Percentiles rank a stretch among this genome's conserved stretches.
Conservation (phyloP, 2,113 vertebrate species). For the Raja brachyura region DNA sequence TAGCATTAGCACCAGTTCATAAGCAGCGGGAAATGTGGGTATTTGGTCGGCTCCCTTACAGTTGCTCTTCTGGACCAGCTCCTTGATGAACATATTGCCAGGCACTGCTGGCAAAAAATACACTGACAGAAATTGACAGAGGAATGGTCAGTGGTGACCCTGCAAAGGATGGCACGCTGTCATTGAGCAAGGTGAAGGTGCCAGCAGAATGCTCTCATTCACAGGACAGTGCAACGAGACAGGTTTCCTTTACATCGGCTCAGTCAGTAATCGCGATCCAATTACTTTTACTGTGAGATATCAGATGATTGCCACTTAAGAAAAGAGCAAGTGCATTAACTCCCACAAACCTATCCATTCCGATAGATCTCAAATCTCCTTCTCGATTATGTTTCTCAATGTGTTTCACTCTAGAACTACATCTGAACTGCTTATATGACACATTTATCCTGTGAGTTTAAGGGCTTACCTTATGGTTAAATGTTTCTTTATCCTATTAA, state of each 20-base stretch:
- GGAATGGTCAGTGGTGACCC: neutral
- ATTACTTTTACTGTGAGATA: neutral
- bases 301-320: conserved; percentile 5
- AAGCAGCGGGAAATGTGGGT: neutral
- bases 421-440: neutral
- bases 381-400: neutral
- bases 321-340: neutral
- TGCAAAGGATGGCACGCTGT: neutral
- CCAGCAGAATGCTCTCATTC: neutral
- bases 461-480: neutral
- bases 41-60: neutral
- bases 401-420: neutral
- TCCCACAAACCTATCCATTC: neutral
- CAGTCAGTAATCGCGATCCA: neutral
- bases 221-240: neutral
- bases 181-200: neutral
- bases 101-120: neutral
- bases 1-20: neutral
- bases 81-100: neutral
- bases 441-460: neutral
- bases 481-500: neutral
- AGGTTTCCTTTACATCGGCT: neutral
- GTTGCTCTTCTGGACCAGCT: neutral
- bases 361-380: neutral
- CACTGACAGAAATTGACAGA: neutral